These are phyloP conservation scores for Caenorhabditis auriculariae DNA, from an alignment of 2,888 invertebrate species.

Conservation along the genomic window DNA sequence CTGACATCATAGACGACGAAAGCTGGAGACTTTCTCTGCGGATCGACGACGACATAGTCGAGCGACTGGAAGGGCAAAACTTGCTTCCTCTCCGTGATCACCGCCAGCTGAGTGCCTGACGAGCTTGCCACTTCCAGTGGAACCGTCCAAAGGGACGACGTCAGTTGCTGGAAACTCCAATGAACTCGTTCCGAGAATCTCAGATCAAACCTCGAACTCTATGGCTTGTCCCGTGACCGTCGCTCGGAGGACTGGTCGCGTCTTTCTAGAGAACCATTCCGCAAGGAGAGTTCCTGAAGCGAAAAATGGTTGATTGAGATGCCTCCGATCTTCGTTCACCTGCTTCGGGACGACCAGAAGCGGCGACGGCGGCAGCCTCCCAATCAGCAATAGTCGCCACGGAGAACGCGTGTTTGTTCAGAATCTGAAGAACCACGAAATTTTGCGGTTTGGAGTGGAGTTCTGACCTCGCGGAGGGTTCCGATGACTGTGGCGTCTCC, in stretches of 20 bases:
- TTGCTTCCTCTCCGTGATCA: slow-evolving; percentile 21
- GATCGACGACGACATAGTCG: slow-evolving; percentile 42
- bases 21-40: slow-evolving; percentile 35
- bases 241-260: slow-evolving; percentile 29
- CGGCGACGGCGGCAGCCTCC: slow-evolving; percentile 19
- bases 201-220: slow-evolving; percentile 22
- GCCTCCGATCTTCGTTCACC: not conserved
- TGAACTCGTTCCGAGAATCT: no score
- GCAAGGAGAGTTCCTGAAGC: slow-evolving; percentile 11
- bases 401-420: slow-evolving; percentile 32
- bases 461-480: slow-evolving; percentile 28
- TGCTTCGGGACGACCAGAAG: slow-evolving; percentile 20
- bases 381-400: slow-evolving; percentile 30
- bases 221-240: slow-evolving; percentile 18
- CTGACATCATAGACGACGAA: slow-evolving; percentile 44
- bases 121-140: slow-evolving; percentile 35
- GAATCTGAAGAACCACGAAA: slow-evolving; percentile 13
- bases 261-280: slow-evolving; percentile 24
- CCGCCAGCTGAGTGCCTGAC: slow-evolving; percentile 19
- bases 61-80: slow-evolving; percentile 27
- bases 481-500: slow-evolving; percentile 31
- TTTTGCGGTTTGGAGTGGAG: not conserved
- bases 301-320: not conserved
- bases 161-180: slow-evolving; percentile 30
- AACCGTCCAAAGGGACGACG: slow-evolving; percentile 31